Evolutionary conservation across 2,888 invertebrate species (phyloP), one percentile per base, ranked within the genome.

Genomic region (Aporophyla nigra): DNA sequence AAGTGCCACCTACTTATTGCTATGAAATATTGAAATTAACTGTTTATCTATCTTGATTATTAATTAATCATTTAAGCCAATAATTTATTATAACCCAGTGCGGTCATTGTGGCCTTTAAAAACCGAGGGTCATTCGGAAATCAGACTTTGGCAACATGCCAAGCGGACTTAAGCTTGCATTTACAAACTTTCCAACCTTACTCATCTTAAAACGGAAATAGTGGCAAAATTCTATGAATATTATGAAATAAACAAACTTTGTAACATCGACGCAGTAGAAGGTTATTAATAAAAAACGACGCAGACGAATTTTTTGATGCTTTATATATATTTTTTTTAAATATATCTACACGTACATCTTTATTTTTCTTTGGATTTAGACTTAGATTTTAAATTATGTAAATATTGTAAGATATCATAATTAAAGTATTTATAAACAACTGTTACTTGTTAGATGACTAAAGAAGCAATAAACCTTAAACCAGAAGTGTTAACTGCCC

Each of bases 221-320:
- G 49, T 75, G 51, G n/a, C 16, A 9, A 76, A 76, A 71, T 59
- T 80, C 21, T 2, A 46, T 76, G 80, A 80, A 46, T 59, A 43
- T 61, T 33, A 14, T 46, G 4, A 73, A 51, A n/a, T 6, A 49
- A 27, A 56, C 49, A 16, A 33, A 16, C 3, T 24, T 51, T 51
- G 5, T n/a, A 43, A n/a, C 21, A 51, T 27, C 1, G 12, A 10
- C 33, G 33, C 9, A 33, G 21, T 33, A 19, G 2, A 40, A 4
- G 2, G n/a, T n/a, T 67, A 33, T 33, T 24, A 16, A 5, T 5
- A 0, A 40, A 65, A 12, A 12, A 19, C 5, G n/a, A n/a, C n/a
- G n/a, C n/a, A n/a, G n/a, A n/a, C n/a, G n/a, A n/a, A n/a, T n/a
- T n/a, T n/a, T n/a, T n/a, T n/a, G n/a, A n/a, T n/a, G n/a, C n/a